Evolutionary conservation across 2,113 vertebrate genomes (phyloP), one percentile per base, ranked within the genome.

Genomic region (Melanotaenia duboulayi): DNA sequence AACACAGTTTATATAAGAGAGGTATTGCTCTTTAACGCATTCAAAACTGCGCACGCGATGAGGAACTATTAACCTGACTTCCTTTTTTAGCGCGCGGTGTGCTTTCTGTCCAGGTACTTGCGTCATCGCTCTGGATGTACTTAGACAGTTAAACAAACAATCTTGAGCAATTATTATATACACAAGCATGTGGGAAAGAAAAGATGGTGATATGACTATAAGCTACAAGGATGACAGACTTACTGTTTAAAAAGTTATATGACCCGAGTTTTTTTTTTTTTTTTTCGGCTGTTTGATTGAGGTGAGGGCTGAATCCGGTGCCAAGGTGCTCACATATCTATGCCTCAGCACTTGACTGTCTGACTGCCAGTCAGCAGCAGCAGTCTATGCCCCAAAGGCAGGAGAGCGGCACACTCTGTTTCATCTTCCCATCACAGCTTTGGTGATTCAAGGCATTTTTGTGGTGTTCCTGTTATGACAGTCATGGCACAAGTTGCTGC

Each of bases 341-440:
- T 13, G 60, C 59, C 71, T 91, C 81, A 86, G 90, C 88, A 82
- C 17, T 89, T 89, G 64, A 80, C 16, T 37, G n/a, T n/a, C n/a
- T n/a, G 50, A 49, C 51, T 44, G 83, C 78, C 87, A 85, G 67
- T 22, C 37, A 51, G 65, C 48, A 28, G 65, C 48, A 28, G 55
- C 35, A 58, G 63, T 40, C 16, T 32, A 46, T 48, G 60, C 74
- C 76, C 40, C 20, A 13, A 68, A 69, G 67, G 58, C 66, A 60
- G 54, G 20, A 24, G 62, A 63, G 50, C n/a, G n/a, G n/a, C 17
- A 13, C 62, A 69, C 66, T 11, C 40, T 50, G 25, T 40, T 44
- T 24, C 12, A 24, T 63, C 61, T 32, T 80, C 74, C 44, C 56
- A 56, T 65, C 51, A 11, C 17, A n/a, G 58, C 39, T 60, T 28